Percentiles rank a stretch among this genome's conserved stretches.
Conservation (phyloP, 2,888 invertebrate genomes). For the Apantesis nais region DNA sequence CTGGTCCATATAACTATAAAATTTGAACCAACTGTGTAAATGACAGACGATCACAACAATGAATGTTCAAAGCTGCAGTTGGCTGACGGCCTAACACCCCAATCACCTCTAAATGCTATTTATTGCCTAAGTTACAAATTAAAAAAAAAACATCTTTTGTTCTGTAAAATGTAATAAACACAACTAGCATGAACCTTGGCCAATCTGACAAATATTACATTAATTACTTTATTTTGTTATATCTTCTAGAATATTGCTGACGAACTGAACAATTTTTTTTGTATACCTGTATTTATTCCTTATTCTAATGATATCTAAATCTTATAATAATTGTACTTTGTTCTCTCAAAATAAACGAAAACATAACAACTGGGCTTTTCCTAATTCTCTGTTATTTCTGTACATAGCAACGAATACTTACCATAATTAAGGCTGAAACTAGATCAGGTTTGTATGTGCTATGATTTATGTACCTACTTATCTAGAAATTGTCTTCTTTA, state of each 20-base stretch:
- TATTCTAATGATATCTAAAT: slow-evolving; percentile 8
- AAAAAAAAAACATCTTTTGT: not conserved
- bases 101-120: not conserved
- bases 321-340: slow-evolving; percentile 2
- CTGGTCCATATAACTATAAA: not conserved
- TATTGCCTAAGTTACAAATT: not conserved
- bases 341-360: slow-evolving; percentile 13
- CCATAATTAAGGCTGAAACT: not conserved
- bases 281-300: not conserved
- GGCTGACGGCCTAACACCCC: not conserved
- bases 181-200: not conserved
- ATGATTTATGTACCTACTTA: no score
- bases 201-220: not conserved
- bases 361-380: not conserved
- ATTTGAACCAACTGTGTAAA: not conserved
- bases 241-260: not conserved
- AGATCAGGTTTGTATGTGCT: not conserved
- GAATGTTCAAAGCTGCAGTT: not conserved
- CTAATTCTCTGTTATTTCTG: not conserved
- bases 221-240: not conserved
- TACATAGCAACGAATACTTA: not conserved
- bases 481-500: no score
- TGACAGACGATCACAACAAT: not conserved
- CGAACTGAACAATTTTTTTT: not conserved
- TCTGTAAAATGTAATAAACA: not conserved